Conservation (phyloP, 53 echinoderm and acorn worm genomes). For the Holothuria scabra region DNA sequence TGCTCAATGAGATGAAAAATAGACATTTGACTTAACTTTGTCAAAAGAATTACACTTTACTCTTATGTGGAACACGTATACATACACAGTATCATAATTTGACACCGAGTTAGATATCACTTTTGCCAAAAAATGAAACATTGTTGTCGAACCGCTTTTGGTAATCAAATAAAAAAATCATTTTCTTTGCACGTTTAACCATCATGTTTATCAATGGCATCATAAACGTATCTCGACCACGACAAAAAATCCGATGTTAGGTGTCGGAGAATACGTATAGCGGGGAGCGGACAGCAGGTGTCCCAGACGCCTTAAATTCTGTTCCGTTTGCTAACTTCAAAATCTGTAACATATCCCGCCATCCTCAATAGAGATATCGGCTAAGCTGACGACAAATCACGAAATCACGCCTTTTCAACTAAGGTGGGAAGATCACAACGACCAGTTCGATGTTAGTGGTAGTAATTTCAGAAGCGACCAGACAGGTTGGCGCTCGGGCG, state of each 20-base stretch:
- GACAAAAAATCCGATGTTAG: not conserved
- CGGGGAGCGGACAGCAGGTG: constrained; percentile 10
- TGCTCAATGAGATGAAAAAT: too few relatives aligned
- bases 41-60: too few relatives aligned
- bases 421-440: constrained; percentile 19
- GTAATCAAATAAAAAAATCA: constrained; percentile 33
- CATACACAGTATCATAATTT: too few relatives aligned
- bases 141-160: not conserved
- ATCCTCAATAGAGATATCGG: constrained; percentile 15
- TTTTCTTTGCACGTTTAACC: constrained; percentile 1
- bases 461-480: constrained; percentile 20
- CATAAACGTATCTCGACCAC: constrained; percentile 11
- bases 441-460: constrained; percentile 25
- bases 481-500: constrained; percentile 32
- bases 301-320: constrained; percentile 15
- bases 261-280: constrained; percentile 26
- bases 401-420: constrained; percentile 34
- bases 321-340: constrained; percentile 31
- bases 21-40: too few relatives aligned
- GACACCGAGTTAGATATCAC: too few relatives aligned
- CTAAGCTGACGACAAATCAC: constrained; percentile 40
- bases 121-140: constrained; percentile 2
- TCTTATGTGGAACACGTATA: too few relatives aligned
- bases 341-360: constrained; percentile 26
- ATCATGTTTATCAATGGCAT: constrained; percentile 10